Evolutionary conservation across 2,888 invertebrate species (phyloP).

Genomic region (Xiphydria camelus): DNA sequence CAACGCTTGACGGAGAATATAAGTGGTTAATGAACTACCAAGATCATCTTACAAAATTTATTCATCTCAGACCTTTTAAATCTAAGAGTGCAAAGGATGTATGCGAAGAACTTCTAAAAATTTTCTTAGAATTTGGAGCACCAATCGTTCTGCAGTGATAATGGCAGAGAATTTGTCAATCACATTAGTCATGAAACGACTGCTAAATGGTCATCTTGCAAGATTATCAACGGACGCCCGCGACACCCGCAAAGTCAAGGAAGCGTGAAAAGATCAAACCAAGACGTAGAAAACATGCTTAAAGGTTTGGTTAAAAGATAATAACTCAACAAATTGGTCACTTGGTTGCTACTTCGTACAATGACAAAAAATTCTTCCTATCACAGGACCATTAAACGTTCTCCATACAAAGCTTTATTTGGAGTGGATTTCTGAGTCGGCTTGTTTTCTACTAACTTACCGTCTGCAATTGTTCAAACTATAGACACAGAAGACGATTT

Average conservation of each 20-base stretch:
- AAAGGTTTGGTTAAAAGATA: conserved; percentile 42
- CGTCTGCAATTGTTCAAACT: too few species aligned
- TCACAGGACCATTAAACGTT: too few species aligned
- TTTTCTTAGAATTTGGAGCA: conserved; percentile 13
- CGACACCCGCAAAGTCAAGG: conserved; percentile 31
- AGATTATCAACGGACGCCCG: conserved; percentile 35
- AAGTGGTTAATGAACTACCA: conserved; percentile 48
- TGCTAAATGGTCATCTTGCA: conserved; percentile 28
- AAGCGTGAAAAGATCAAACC: conserved; percentile 21
- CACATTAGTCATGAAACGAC: conserved; percentile 28
- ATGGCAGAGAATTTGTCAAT: conserved; percentile 35
- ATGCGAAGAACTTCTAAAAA: conserved; percentile 28
- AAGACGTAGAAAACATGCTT: conserved; percentile 25
- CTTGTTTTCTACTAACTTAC: too few species aligned
- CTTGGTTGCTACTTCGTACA: too few species aligned
- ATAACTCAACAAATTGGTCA: conserved; percentile 46
- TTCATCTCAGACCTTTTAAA: conserved; percentile 38
- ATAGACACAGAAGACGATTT: too few species aligned
- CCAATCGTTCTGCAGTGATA: too few species aligned
- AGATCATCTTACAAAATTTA: conserved; percentile 46
- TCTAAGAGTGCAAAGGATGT: conserved; percentile 38
- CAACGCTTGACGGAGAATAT: conserved; percentile 39
- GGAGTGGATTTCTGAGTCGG: too few species aligned
- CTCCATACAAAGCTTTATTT: too few species aligned
- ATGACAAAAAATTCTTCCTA: too few species aligned